Base-by-base conservation (phyloP, 2,888 invertebrate genomes). In the Sympetrum striolatum region DNA sequence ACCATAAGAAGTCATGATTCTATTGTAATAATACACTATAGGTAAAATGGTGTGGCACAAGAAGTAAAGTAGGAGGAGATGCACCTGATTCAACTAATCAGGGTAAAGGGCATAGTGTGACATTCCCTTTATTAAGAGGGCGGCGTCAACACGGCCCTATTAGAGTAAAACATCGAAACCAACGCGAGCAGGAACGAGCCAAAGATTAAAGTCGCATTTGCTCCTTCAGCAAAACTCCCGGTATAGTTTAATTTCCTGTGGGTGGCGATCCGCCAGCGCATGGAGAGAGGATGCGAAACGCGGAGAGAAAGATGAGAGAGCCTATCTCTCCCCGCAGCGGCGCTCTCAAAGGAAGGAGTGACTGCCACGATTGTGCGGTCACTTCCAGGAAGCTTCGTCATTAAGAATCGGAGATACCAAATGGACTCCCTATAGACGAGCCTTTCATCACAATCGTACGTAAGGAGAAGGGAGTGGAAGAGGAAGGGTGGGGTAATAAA, bases 341-440 rank as follows among this genome's bases (percentile, higher is more conserved):
- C 39, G 2, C 64, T 2, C 39, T 22, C 37, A 25, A 73, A 25
- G 73, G 73, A 31, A 31, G 73, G 73, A 25, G 73, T 73, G n/a
- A 73, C 25, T 73, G 25, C 60, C 31, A n/a, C 35, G 86, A 64
- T 64, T 35, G 60, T 22, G 37, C 86, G 86, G 60, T 86, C 86
- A 86, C 86, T 86, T 86, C 86, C 86, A 64, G 86, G 86, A 86
- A 86, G 86, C 37, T 25, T 12, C 39, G 58, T 58, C 35, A 60
- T 80, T 80, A 60, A 64, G 82, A 58, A 58, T 58, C 22, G 60
- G 39, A 12, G 82, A 35, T 58, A 86, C 86, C 37, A 64, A 37
- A 58, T 35, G 64, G 86, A 60, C 86, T 58, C 22, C 37, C 37
- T 35, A 64, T 86, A 60, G 86, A 86, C 35, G 37, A 15, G 58